Conservation (phyloP, 2,888 invertebrate genomes). For the Sarcophaga rosellei region DNA sequence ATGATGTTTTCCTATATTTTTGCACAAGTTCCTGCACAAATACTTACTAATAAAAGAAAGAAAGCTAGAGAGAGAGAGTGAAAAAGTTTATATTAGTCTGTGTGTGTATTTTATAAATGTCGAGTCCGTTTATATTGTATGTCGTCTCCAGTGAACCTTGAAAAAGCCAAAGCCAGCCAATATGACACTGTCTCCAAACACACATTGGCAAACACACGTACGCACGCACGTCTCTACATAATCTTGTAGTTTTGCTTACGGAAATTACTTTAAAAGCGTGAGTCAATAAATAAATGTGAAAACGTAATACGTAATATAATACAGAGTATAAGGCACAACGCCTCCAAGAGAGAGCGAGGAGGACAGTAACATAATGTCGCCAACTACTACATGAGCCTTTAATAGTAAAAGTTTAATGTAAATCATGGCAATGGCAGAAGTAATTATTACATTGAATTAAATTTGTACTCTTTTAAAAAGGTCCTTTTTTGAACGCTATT, state of each 20-base stretch:
- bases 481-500: neutral
- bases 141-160: conserved; percentile 36
- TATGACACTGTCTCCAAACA: conserved; percentile 46
- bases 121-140: neutral
- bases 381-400: neutral
- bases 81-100: neutral
- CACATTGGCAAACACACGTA: too few species aligned
- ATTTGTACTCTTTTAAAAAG: neutral
- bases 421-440: too few species aligned
- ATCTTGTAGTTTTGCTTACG: conserved; percentile 37
- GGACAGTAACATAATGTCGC: neutral
- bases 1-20: neutral
- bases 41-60: too few species aligned
- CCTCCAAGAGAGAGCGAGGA: conserved; percentile 3
- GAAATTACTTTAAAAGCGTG: conserved; percentile 64
- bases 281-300: conserved; percentile 62
- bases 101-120: neutral
- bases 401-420: too few species aligned
- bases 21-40: too few species aligned
- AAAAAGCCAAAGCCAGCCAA: conserved; percentile 30
- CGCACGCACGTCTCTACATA: too few species aligned
- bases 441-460: neutral
- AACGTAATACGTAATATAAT: conserved; percentile 23
- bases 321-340: neutral
- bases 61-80: too few species aligned